A percentile compares a stretch with the other conserved stretches of the same genome.
Evolutionary conservation across 2,888 invertebrate species (phyloP).

Genomic region (Chloroclystis v-ata): DNA sequence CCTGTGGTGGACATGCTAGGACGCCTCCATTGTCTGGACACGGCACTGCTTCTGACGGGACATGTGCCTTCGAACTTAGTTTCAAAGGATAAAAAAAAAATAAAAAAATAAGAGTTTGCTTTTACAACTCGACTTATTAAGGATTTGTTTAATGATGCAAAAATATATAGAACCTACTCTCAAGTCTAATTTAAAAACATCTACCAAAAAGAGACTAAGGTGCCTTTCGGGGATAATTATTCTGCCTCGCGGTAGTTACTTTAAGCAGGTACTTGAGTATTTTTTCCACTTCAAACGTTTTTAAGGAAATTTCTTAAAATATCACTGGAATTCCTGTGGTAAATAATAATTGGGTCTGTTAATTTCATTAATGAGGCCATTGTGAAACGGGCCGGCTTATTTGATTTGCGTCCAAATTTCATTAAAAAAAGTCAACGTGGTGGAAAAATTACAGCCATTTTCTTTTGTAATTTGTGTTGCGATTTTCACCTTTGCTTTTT

Average conservation of each 20-base stretch:
- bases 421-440: slow-evolving; percentile 17
- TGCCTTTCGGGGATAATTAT: neutral
- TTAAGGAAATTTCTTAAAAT: neutral
- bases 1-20: slow-evolving; percentile 20
- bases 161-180: too few species aligned
- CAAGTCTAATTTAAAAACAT: too few species aligned
- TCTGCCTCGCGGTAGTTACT: neutral
- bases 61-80: neutral
- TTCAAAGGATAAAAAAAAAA: too few species aligned
- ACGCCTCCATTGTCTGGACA: slow-evolving; percentile 22
- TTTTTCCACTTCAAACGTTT: neutral
- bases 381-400: slow-evolving; percentile 43
- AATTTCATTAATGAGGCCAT: slow-evolving; percentile 60
- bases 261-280: neutral
- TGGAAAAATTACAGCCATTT: slow-evolving; percentile 14
- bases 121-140: too few species aligned
- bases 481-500: neutral
- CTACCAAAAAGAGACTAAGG: too few species aligned
- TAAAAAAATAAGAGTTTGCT: too few species aligned
- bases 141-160: too few species aligned
- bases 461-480: slow-evolving; percentile 7
- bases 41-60: slow-evolving; percentile 16
- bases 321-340: slow-evolving; percentile 20
- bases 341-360: slow-evolving; percentile 63
- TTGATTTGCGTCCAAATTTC: slow-evolving; percentile 43